Percentiles rank a stretch among this genome's conserved stretches.
Conservation (phyloP, 2,797 vertebrate genomes). For the Helicolenus hilgendorfi region DNA sequence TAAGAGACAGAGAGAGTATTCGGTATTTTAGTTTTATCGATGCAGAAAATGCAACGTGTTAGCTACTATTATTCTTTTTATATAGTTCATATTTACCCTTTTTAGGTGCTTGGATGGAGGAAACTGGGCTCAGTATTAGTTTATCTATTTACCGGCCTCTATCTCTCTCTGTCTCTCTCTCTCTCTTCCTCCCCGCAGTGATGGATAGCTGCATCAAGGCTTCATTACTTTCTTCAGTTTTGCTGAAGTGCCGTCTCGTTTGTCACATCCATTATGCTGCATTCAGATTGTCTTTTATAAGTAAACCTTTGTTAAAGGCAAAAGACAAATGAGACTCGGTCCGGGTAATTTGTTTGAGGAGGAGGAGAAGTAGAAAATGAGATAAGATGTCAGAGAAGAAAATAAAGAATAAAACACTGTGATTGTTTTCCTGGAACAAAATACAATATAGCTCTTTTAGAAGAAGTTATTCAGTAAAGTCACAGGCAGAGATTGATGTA, state of each 20-base stretch:
- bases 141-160: not conserved
- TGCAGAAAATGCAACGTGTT: not conserved
- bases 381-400: not conserved
- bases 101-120: not conserved
- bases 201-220: constrained; percentile 1
- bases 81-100: too few relatives aligned
- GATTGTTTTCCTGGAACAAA: not conserved
- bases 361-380: not conserved
- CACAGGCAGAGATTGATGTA: not conserved
- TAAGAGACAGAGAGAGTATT: not conserved
- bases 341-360: not conserved
- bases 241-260: constrained; percentile 2
- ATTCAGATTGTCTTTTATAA: constrained; percentile 6
- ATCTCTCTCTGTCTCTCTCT: not conserved
- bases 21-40: not conserved
- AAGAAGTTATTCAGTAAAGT: not conserved
- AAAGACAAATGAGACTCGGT: not conserved
- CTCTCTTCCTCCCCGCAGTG: not conserved
- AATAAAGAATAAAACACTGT: not conserved
- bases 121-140: not conserved
- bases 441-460: not conserved
- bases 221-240: constrained; percentile 26
- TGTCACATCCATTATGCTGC: constrained; percentile 25
- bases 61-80: not conserved
- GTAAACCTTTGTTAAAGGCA: constrained; percentile 28